These are phyloP conservation scores for Spilarctia lutea DNA, from an alignment of 2,888 invertebrate genomes.

Conservation along the genomic window DNA sequence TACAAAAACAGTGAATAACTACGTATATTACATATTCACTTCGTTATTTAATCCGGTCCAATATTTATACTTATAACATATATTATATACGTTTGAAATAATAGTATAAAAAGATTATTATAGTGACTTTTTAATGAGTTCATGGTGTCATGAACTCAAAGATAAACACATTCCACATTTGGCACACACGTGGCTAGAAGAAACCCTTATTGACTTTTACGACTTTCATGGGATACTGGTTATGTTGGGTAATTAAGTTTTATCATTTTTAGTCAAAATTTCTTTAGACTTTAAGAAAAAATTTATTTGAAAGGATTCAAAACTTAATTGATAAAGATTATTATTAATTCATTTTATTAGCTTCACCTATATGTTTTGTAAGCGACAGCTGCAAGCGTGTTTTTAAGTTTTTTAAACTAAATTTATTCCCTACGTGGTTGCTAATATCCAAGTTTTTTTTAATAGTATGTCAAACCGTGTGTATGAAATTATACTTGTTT, in stretches of 20 bases:
- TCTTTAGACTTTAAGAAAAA: neutral
- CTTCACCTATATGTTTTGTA: no score
- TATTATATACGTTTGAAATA: neutral
- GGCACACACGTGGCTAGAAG: conserved; percentile 9
- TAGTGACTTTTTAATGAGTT: neutral
- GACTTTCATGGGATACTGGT: conserved; percentile 15
- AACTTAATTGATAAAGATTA: no score
- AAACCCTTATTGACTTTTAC: conserved; percentile 3
- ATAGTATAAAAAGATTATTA: neutral
- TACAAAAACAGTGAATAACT: no score
- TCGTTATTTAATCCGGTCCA: no score
- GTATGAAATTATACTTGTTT: neutral
- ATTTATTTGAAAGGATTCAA: no score
- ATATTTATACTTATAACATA: no score
- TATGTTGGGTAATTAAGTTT: neutral
- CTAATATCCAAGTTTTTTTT: no score
- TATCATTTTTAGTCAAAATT: neutral
- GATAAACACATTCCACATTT: conserved; percentile 10
- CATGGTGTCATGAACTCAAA: neutral
- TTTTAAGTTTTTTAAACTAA: no score
- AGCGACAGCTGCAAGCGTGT: no score
- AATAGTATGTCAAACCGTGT: neutral
- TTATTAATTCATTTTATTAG: no score
- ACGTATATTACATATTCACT: no score
- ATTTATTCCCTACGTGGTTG: no score